Conservation (phyloP, 2,113 vertebrate genomes). For the Dromas ardeola region DNA sequence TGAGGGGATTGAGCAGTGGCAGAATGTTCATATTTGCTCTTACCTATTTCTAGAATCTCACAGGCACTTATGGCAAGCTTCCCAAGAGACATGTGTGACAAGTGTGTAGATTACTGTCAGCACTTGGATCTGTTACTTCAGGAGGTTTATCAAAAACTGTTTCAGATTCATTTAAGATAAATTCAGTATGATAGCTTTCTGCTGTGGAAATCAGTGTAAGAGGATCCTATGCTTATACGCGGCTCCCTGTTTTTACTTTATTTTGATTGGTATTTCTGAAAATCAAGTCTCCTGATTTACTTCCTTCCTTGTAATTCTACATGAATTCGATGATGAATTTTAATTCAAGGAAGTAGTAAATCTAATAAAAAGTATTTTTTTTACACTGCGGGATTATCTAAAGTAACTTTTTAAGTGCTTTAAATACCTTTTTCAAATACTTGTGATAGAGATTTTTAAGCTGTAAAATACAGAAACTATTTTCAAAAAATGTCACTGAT, state of each 20-base stretch:
- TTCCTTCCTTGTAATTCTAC: not conserved
- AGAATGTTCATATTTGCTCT: not conserved
- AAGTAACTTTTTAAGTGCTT: not conserved
- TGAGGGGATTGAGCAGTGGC: not conserved
- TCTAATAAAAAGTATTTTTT: not conserved
- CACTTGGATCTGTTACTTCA: not conserved
- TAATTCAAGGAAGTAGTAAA: not conserved
- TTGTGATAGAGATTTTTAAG: not conserved
- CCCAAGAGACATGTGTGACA: not conserved
- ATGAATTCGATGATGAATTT: not conserved
- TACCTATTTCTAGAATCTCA: not conserved
- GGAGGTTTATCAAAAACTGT: not conserved
- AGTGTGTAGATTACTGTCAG: not conserved
- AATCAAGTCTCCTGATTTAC: not conserved
- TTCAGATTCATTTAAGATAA: not conserved
- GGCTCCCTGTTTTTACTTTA: not conserved
- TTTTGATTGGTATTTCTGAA: not conserved
- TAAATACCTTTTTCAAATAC: not conserved
- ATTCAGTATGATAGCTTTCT: not conserved
- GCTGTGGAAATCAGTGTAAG: not conserved
- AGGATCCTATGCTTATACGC: not conserved
- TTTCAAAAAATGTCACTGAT: not conserved
- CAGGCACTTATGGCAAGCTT: not conserved
- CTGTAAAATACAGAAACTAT: not conserved
- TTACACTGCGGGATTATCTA: not conserved